These are phyloP conservation scores for Pseudochromis fuscus DNA, from an alignment of 2,797 vertebrate species.

Conservation along the genomic window DNA sequence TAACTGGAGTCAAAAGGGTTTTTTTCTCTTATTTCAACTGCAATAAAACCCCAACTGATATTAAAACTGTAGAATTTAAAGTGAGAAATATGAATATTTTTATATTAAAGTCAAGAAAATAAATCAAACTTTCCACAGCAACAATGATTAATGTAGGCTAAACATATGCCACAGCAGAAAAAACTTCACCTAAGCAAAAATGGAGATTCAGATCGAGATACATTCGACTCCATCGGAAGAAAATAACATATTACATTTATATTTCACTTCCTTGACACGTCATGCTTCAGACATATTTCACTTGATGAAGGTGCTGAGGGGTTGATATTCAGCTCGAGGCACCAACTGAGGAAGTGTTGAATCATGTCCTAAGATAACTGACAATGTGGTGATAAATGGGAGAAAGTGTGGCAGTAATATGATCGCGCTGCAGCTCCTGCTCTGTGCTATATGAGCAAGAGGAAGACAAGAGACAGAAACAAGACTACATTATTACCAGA, in stretches of 20 bases:
- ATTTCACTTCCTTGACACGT: not conserved
- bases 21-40: not conserved
- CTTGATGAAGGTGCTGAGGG: not conserved
- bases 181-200: not conserved
- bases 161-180: not conserved
- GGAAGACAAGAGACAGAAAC: constrained; percentile 12
- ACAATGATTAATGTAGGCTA: not conserved
- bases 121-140: not conserved
- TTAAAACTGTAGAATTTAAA: not conserved
- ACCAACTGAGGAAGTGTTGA: constrained; percentile 23
- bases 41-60: not conserved
- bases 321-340: constrained; percentile 10
- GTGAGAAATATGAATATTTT: too few species aligned
- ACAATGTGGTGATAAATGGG: constrained; percentile 37
- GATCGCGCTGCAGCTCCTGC: constrained; percentile 23
- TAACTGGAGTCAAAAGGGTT: not conserved
- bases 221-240: not conserved
- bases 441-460: constrained; percentile 15
- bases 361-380: constrained; percentile 39
- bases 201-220: not conserved
- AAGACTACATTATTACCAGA: constrained; percentile 39
- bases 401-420: constrained; percentile 38
- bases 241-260: not conserved
- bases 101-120: too few species aligned
- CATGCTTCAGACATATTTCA: constrained; percentile 5